Percentiles rank a stretch among this genome's conserved stretches.
These are phyloP conservation scores for Leiothrix lutea DNA, from an alignment of 2,113 vertebrate species.

Conservation along the genomic window DNA sequence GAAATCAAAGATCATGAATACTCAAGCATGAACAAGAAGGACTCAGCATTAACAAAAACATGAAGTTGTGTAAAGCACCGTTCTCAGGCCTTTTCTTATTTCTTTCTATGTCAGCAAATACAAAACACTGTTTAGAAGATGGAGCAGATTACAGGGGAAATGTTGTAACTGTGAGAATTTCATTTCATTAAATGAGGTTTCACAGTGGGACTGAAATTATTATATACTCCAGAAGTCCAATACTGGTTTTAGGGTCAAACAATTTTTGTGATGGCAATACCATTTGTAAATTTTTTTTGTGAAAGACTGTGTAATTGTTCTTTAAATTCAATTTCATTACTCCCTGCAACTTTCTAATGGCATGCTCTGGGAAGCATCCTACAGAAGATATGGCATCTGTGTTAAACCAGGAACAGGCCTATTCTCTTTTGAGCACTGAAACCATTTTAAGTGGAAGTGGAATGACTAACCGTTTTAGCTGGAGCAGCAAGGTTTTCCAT, in stretches of 20 bases:
- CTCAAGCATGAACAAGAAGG: neutral
- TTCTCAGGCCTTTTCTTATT: neutral
- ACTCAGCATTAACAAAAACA: neutral
- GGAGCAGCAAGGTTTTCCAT: conserved; percentile 97
- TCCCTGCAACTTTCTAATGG: neutral
- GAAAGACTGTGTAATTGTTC: neutral
- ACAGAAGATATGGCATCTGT: rapidly evolving
- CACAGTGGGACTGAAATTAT: neutral
- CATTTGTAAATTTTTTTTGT: neutral
- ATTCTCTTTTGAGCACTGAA: neutral
- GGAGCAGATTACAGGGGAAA: neutral
- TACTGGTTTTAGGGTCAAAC: neutral
- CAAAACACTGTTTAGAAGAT: neutral
- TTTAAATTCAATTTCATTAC: neutral
- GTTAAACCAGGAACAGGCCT: neutral
- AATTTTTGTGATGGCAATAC: neutral
- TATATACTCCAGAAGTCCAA: neutral
- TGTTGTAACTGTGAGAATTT: neutral
- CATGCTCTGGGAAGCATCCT: neutral
- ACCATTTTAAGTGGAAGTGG: neutral
- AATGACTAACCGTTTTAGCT: conserved; percentile 93
- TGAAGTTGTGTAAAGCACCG: neutral
- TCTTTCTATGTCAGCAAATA: neutral
- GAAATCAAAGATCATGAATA: neutral
- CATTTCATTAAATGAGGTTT: neutral